These are phyloP conservation scores for Nomada lathburiana DNA, from an alignment of 2,888 invertebrate genomes.

Conservation along the genomic window DNA sequence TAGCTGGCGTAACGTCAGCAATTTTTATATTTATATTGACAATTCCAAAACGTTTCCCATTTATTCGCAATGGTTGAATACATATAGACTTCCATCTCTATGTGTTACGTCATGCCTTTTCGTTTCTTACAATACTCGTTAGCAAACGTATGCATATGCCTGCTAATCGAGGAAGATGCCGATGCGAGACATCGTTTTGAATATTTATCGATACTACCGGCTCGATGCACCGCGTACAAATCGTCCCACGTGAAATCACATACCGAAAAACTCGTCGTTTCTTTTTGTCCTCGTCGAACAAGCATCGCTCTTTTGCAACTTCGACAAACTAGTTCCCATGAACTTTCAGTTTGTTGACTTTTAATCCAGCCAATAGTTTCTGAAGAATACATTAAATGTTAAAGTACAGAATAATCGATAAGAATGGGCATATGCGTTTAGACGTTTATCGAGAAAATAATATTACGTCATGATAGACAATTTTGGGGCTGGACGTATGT, in stretches of 20 bases:
- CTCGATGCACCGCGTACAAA: conserved; percentile 7
- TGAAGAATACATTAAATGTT: background rate
- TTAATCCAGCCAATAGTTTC: background rate
- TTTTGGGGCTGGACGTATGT: too few species aligned
- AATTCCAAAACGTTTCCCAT: too few species aligned
- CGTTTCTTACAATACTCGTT: background rate
- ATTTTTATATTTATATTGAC: too few species aligned
- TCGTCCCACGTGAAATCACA: conserved; percentile 1
- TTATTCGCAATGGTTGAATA: too few species aligned
- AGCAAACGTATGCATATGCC: background rate
- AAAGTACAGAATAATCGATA: background rate
- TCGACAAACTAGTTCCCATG: conserved; percentile 4
- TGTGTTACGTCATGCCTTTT: conserved; percentile 22
- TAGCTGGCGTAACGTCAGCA: too few species aligned
- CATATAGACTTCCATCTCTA: conserved; percentile 9
- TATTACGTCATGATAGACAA: too few species aligned
- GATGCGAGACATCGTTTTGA: conserved; percentile 25
- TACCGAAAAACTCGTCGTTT: background rate
- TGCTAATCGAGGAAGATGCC: conserved; percentile 21
- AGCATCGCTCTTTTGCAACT: background rate
- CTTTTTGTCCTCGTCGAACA: background rate
- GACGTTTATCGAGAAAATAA: too few species aligned
- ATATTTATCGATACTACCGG: conserved; percentile 21
- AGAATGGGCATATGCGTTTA: too few species aligned
- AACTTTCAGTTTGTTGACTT: background rate